A percentile compares a stretch with the other conserved stretches of the same genome.
These are phyloP conservation scores for Myopa testacea DNA, from an alignment of 2,888 invertebrate genomes.

Conservation along the genomic window DNA sequence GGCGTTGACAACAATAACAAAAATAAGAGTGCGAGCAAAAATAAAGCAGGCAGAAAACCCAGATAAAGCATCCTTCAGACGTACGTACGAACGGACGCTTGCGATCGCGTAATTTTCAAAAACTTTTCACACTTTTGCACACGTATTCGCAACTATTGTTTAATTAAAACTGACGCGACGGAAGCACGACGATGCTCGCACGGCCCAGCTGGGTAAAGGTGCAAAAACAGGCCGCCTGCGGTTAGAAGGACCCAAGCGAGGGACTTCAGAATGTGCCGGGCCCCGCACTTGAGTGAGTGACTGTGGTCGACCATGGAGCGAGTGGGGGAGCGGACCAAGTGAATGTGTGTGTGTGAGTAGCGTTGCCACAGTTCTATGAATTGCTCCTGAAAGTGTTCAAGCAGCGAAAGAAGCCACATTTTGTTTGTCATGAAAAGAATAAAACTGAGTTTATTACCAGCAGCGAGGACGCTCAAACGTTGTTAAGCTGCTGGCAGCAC, in stretches of 20 bases:
- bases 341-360: not conserved
- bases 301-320: not conserved
- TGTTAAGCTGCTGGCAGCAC: not conserved
- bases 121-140: constrained; percentile 49
- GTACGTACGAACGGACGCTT: constrained; percentile 49
- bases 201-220: constrained; percentile 41
- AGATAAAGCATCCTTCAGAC: constrained; percentile 42
- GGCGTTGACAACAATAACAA: constrained; percentile 42
- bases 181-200: constrained; percentile 36
- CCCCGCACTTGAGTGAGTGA: not conserved
- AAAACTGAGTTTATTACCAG: no score
- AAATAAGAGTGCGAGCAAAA: constrained; percentile 47
- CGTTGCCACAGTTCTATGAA: not conserved
- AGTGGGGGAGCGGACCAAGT: not conserved
- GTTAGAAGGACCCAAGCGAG: constrained; percentile 27
- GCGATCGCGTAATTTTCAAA: constrained; percentile 41
- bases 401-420: not conserved
- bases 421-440: no score
- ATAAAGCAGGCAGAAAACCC: constrained; percentile 4
- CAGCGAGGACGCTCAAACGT: no score
- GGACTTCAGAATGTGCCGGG: constrained; percentile 7
- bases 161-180: constrained; percentile 64
- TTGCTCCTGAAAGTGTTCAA: not conserved
- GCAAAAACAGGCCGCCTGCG: constrained; percentile 47
- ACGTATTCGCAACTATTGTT: constrained; percentile 58